These are phyloP conservation scores for Tipula vernalis DNA, from an alignment of 2,888 invertebrate genomes.

Conservation along the genomic window DNA sequence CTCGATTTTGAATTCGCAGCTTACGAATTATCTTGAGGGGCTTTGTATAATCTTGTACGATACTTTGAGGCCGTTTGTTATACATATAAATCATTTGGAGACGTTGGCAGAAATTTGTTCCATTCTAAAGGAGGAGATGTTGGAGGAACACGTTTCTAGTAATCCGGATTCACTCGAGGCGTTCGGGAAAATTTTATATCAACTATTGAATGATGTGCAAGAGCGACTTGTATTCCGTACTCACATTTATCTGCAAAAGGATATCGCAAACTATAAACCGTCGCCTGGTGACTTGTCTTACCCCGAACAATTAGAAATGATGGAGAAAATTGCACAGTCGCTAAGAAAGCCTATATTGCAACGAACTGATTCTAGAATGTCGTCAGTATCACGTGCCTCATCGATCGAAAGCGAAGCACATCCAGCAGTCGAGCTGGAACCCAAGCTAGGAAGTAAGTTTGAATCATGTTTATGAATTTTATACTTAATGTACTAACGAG, in stretches of 20 bases:
- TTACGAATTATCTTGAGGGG: constrained; percentile 68
- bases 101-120: constrained; percentile 93
- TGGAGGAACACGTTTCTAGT: constrained; percentile 79
- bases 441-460: constrained; percentile 36
- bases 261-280: constrained; percentile 78
- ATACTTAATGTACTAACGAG: background rate
- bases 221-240: constrained; percentile 93
- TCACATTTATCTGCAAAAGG: constrained; percentile 83
- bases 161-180: constrained; percentile 62
- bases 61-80: constrained; percentile 80
- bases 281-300: constrained; percentile 94
- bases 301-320: constrained; percentile 94
- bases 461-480: background rate
- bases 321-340: constrained; percentile 69
- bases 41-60: constrained; percentile 86
- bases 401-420: constrained; percentile 61
- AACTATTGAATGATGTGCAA: constrained; percentile 87
- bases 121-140: constrained; percentile 80
- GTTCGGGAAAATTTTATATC: constrained; percentile 63
- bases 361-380: constrained; percentile 54
- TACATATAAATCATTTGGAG: constrained; percentile 94
- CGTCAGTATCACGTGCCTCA: constrained; percentile 53
- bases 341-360: constrained; percentile 44
- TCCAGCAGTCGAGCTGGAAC: constrained; percentile 29
- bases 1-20: constrained; percentile 46